Conservation (phyloP, 2,888 invertebrate genomes). For the Pimpla rufipes region DNA sequence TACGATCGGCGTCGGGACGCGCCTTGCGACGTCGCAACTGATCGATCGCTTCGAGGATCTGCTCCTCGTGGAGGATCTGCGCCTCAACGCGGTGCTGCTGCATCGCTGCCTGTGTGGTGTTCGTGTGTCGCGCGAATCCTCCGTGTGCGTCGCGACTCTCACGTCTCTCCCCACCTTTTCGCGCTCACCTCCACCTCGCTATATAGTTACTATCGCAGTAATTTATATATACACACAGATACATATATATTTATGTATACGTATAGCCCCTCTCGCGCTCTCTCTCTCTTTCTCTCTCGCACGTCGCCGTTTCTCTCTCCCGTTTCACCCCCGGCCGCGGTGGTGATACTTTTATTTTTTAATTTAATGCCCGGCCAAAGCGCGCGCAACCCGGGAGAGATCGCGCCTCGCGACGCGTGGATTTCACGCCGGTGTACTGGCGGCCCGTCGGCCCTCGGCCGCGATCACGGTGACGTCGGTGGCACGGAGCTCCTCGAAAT, state of each 20-base stretch:
- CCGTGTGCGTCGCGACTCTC: constrained; percentile 5
- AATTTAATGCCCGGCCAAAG: constrained; percentile 48
- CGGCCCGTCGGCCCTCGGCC: constrained; percentile 17
- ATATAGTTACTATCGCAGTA: constrained; percentile 19
- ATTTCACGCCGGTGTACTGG: constrained; percentile 18
- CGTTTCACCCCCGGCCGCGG: neutral
- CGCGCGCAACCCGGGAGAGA: constrained; percentile 53
- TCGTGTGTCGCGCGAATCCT: too few relatives aligned
- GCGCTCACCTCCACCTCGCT: neutral
- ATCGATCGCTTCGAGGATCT: constrained; percentile 94
- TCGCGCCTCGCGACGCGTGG: constrained; percentile 41
- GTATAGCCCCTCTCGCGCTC: neutral
- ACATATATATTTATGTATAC: too few relatives aligned
- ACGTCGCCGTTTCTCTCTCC: neutral
- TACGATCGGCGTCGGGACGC: constrained; percentile 93
- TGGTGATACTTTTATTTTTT: constrained; percentile 28
- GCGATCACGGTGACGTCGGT: constrained; percentile 31
- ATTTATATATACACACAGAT: neutral
- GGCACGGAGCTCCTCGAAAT: constrained; percentile 52
- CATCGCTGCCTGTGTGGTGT: constrained; percentile 68
- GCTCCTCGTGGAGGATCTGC: constrained; percentile 90
- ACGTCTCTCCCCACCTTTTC: neutral
- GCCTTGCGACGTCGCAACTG: constrained; percentile 94
- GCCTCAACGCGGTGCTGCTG: constrained; percentile 84
- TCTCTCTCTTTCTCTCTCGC: neutral